These are phyloP conservation scores for Pyrrhosoma nymphula DNA, from an alignment of 2,888 invertebrate genomes.

Conservation along the genomic window DNA sequence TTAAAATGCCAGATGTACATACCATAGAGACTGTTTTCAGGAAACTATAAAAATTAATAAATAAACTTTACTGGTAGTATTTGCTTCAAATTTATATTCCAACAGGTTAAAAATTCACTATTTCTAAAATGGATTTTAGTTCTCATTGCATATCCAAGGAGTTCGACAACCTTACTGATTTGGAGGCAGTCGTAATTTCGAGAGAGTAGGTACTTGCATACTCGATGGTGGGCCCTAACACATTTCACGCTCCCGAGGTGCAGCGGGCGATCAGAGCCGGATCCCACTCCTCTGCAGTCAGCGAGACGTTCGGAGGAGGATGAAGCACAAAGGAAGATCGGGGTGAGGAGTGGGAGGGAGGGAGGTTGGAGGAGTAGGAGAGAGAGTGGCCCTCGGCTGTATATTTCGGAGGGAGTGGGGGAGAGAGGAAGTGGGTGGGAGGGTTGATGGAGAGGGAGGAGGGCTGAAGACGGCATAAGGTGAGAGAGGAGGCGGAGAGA, in stretches of 20 bases:
- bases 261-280: conserved; percentile 72
- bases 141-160: too few species aligned
- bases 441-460: conserved; percentile 60
- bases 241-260: conserved; percentile 73
- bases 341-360: conserved; percentile 69
- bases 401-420: neutral
- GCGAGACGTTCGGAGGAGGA: conserved; percentile 74
- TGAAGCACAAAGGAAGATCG: conserved; percentile 74
- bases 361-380: conserved; percentile 23
- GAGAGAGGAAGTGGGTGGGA: neutral
- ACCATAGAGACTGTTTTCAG: too few species aligned
- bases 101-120: too few species aligned
- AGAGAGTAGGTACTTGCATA: too few species aligned
- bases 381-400: conserved; percentile 49
- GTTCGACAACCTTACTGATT: too few species aligned
- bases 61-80: too few species aligned
- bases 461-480: conserved; percentile 64
- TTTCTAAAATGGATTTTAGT: too few species aligned
- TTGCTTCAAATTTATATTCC: too few species aligned
- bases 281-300: neutral
- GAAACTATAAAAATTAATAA: too few species aligned
- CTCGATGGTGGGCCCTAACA: neutral
- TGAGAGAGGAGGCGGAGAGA: conserved; percentile 13
- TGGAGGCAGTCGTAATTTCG: too few species aligned
- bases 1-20: too few species aligned